A percentile compares a stretch with the other conserved stretches of the same genome.
These are phyloP conservation scores for Manacus vitellinus DNA, from an alignment of 2,113 vertebrate species.

Conservation along the genomic window DNA sequence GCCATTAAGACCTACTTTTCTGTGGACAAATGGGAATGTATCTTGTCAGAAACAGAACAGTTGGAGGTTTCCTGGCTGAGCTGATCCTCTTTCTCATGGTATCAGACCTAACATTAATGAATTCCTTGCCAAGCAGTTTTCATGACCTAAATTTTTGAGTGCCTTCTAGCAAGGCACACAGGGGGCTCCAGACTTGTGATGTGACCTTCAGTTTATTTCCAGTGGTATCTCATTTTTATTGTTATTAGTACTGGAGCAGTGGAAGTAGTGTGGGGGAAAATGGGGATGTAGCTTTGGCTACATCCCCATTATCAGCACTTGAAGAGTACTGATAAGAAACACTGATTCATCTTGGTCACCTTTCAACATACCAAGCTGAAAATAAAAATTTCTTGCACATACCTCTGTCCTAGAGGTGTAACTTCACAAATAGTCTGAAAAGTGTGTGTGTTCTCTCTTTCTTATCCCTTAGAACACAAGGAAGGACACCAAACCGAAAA, in stretches of 20 bases:
- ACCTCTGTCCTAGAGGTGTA: background rate
- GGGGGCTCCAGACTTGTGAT: background rate
- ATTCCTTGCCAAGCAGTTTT: slow-evolving; percentile 18
- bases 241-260: background rate
- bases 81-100: background rate
- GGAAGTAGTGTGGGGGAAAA: background rate
- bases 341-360: background rate
- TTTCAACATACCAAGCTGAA: background rate
- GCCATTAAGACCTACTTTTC: background rate
- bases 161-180: background rate
- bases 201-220: background rate
- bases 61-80: background rate
- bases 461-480: slow-evolving; percentile 75
- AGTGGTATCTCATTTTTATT: background rate
- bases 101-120: background rate
- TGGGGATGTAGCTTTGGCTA: background rate
- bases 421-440: background rate
- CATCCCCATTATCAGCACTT: background rate
- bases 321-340: background rate
- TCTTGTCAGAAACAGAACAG: background rate
- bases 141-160: background rate
- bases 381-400: background rate
- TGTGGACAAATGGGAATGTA: background rate
- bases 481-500: slow-evolving; percentile 85
- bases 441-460: background rate